Percentiles rank a stretch among this genome's conserved stretches.
Evolutionary conservation across 2,113 vertebrate genomes (phyloP).

Genomic region (Sigmodon hispidus): DNA sequence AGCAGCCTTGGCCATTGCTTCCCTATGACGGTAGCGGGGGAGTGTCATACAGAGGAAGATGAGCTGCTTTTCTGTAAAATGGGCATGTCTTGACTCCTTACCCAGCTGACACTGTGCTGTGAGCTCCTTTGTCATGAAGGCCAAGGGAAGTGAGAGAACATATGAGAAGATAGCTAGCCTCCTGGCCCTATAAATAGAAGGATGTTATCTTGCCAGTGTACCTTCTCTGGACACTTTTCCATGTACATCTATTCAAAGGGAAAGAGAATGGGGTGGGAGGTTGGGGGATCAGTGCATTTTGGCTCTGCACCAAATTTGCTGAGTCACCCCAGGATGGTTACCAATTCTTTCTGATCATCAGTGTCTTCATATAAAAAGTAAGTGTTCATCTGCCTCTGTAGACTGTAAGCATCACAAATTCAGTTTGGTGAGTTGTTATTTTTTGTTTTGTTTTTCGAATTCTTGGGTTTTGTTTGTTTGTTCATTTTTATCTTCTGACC

Average conservation of each 20-base stretch:
- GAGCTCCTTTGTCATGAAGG: background rate
- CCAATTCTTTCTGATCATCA: background rate
- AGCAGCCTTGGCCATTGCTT: background rate
- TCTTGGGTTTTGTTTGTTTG: background rate
- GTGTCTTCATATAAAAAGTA: background rate
- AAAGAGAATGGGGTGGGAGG: background rate
- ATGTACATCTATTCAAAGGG: background rate
- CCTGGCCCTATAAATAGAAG: background rate
- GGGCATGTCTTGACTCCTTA: background rate
- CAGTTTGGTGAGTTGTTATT: background rate
- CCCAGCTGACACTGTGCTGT: background rate
- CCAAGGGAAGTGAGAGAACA: background rate
- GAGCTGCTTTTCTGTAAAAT: background rate
- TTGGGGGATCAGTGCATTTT: background rate
- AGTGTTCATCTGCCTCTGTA: background rate
- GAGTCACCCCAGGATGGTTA: background rate
- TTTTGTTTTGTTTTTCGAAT: background rate
- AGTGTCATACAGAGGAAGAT: background rate
- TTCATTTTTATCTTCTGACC: background rate
- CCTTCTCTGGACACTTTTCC: background rate
- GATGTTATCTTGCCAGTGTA: rapidly evolving
- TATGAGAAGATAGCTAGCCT: no score
- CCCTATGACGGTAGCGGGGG: conserved; percentile 6
- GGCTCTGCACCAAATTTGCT: background rate
- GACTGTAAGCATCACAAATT: background rate